Evolutionary conservation across 1,140 invertebrate species (phyloP).

Genomic region (Lysiphlebus fabarum): DNA sequence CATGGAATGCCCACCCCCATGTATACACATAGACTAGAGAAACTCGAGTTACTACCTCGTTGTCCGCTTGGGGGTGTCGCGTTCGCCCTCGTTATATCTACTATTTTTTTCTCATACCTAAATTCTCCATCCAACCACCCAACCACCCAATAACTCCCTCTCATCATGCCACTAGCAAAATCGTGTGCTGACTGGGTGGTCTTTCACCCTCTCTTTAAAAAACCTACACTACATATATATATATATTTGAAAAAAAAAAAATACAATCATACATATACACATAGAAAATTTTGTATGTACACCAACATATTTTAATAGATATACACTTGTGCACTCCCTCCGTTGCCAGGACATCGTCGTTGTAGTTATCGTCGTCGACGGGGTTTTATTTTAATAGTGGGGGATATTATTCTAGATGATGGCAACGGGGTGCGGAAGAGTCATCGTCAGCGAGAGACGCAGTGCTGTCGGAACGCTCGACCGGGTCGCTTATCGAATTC

Average conservation of each 20-base stretch:
- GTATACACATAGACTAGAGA: slow-evolving; percentile 1
- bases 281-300: too few relatives aligned
- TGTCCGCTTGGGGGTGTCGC: slow-evolving; percentile 25
- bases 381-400: slow-evolving; percentile 25
- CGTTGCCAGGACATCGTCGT: slow-evolving; percentile 25
- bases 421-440: slow-evolving; percentile 45
- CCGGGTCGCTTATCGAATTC: slow-evolving; percentile 35
- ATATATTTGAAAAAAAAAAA: too few relatives aligned
- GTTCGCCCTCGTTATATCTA: slow-evolving; percentile 18
- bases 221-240: too few relatives aligned
- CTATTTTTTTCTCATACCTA: slow-evolving; percentile 15
- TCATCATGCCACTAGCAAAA: slow-evolving; percentile 1
- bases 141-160: neutral
- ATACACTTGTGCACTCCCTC: slow-evolving; percentile 26
- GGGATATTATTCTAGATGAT: slow-evolving; percentile 18
- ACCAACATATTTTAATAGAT: too few relatives aligned
- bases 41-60: slow-evolving; percentile 12
- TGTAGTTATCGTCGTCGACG: slow-evolving; percentile 20
- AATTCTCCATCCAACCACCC: slow-evolving; percentile 13
- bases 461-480: slow-evolving; percentile 54
- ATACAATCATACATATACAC: neutral
- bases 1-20: slow-evolving; percentile 5
- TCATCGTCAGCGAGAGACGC: slow-evolving; percentile 48
- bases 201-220: too few relatives aligned
- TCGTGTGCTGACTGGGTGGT: neutral